Evolutionary conservation across 2,113 vertebrate genomes (phyloP).

Genomic region (Phoxinus phoxinus): DNA sequence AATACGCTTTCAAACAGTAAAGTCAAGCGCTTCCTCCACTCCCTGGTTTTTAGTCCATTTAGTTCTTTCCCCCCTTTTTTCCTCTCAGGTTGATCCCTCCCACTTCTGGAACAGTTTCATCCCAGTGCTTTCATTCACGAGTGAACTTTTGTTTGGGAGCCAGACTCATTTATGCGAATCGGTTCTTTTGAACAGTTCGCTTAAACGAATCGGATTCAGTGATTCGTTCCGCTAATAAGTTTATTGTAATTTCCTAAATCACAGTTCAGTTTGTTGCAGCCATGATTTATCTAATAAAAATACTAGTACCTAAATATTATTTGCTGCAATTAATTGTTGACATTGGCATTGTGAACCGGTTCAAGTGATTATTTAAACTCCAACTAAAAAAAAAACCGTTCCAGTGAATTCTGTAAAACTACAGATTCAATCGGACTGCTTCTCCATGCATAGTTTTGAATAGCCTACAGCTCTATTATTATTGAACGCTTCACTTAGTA

Average conservation of each 20-base stretch:
- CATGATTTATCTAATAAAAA: neutral
- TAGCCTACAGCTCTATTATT: neutral
- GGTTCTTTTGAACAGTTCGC: neutral
- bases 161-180: neutral
- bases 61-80: neutral
- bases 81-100: constrained; percentile 50
- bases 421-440: neutral
- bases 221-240: neutral
- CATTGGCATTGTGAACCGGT: neutral
- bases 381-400: neutral
- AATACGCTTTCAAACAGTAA: neutral
- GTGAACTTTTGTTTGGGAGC: neutral
- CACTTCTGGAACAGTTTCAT: constrained; percentile 31
- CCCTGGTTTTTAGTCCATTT: neutral
- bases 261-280: neutral
- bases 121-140: constrained; percentile 16
- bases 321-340: neutral
- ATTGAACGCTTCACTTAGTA: neutral
- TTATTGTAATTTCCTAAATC: neutral
- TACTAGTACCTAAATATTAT: neutral
- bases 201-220: neutral
- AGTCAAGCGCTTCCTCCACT: neutral
- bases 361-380: neutral
- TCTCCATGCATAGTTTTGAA: neutral
- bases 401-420: neutral